Conservation (phyloP, 2,888 invertebrate genomes). For the Cephus runcator region DNA sequence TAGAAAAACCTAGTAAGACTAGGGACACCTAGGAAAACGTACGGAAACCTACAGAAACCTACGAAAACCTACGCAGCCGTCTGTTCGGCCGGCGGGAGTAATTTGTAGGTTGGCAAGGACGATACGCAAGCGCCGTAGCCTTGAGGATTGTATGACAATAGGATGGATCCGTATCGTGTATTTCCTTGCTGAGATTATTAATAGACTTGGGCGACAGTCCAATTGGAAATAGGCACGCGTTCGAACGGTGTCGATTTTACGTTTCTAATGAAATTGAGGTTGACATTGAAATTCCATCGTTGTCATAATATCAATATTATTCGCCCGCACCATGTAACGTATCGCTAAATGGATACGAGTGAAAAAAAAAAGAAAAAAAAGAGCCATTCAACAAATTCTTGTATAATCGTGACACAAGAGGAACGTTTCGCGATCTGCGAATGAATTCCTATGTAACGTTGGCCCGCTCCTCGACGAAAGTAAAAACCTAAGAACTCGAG, state of each 20-base stretch:
- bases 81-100: not conserved
- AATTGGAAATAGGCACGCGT: not conserved
- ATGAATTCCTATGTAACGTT: not conserved
- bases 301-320: slow-evolving; percentile 27
- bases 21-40: too few relatives aligned
- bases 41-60: too few relatives aligned
- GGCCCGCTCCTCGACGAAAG: slow-evolving; percentile 26
- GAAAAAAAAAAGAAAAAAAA: not conserved
- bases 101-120: not conserved
- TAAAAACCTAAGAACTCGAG: slow-evolving; percentile 23
- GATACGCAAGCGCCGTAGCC: not conserved
- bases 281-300: slow-evolving; percentile 38
- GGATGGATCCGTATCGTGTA: not conserved
- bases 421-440: not conserved
- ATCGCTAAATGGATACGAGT: not conserved
- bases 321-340: not conserved
- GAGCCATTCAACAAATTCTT: not conserved
- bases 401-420: not conserved
- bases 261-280: slow-evolving; percentile 32
- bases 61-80: too few relatives aligned
- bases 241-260: slow-evolving; percentile 7
- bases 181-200: not conserved
- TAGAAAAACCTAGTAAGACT: too few relatives aligned
- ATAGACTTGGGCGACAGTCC: not conserved
- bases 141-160: not conserved